Conservation (phyloP, 53 echinoderm and acorn worm species). For the Actinopyga echinites region DNA sequence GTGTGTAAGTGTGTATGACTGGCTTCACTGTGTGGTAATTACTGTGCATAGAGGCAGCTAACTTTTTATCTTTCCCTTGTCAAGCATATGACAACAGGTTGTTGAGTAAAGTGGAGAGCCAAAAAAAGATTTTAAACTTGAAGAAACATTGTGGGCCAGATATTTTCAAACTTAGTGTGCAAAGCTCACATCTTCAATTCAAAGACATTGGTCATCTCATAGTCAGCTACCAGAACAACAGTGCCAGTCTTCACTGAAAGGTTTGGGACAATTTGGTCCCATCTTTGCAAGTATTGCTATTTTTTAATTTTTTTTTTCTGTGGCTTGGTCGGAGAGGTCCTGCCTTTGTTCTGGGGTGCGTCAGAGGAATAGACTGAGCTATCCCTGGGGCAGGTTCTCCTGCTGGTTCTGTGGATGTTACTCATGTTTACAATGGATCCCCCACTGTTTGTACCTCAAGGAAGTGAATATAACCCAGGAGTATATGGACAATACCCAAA, state of each 20-base stretch:
- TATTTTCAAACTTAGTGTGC: no score
- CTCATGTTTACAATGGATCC: constrained; percentile 40
- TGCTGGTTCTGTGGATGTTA: constrained; percentile 15
- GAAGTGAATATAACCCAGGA: constrained; percentile 41
- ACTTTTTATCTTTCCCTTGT: constrained; percentile 9
- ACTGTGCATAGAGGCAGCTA: constrained; percentile 9
- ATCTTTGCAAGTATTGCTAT: neutral
- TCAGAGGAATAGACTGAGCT: neutral
- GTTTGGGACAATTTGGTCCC: constrained; percentile 5
- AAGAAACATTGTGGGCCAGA: no score
- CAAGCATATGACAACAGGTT: constrained; percentile 37
- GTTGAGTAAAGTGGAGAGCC: constrained; percentile 5
- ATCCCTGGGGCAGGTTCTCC: constrained; percentile 23
- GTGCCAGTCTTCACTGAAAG: no score
- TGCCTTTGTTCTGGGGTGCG: constrained; percentile 34
- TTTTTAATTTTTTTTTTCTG: neutral
- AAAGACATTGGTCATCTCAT: no score
- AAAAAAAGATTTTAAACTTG: no score
- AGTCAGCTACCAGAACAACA: no score
- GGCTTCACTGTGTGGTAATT: neutral
- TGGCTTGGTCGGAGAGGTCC: constrained; percentile 15
- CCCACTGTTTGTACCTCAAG: constrained; percentile 26
- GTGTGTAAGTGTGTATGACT: no score
- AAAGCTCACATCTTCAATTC: no score
- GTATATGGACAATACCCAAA: constrained; percentile 43